Evolutionary conservation across 2,797 vertebrate genomes (phyloP).

Genomic region (Cossypha heuglini): DNA sequence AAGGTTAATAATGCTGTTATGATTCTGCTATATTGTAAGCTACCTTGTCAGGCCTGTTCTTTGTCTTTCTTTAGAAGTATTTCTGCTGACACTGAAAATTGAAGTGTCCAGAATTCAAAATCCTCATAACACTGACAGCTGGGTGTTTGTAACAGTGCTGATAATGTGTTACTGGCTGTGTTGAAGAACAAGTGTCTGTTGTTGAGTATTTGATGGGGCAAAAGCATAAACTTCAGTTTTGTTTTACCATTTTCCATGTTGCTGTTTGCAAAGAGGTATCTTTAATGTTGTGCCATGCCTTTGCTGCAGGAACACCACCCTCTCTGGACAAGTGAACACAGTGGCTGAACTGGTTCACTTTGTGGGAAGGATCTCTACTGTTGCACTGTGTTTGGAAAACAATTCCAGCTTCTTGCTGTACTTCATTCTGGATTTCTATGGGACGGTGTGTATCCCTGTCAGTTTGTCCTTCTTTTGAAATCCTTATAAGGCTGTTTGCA

Average conservation of each 20-base stretch:
- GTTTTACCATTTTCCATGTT: background rate
- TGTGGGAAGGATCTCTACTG: conserved; percentile 81
- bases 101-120: background rate
- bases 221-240: background rate
- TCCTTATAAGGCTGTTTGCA: background rate
- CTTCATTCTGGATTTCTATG: conserved; percentile 91
- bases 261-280: background rate
- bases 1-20: background rate
- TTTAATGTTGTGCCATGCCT: background rate
- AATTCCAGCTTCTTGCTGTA: conserved; percentile 82
- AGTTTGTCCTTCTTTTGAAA: background rate
- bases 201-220: background rate
- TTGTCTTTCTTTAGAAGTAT: background rate
- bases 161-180: background rate
- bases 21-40: background rate
- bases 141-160: background rate
- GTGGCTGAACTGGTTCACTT: conserved; percentile 87
- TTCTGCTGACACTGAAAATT: background rate
- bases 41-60: background rate
- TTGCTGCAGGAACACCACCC: conserved; percentile 82
- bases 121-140: background rate
- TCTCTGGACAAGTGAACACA: conserved; percentile 80
- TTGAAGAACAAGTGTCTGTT: background rate
- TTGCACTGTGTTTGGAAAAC: conserved; percentile 83
- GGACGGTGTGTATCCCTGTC: conserved; percentile 77